A percentile compares a stretch with the other conserved stretches of the same genome.
These are phyloP conservation scores for Maniola jurtina DNA, from an alignment of 1,140 invertebrate species.

Conservation along the genomic window DNA sequence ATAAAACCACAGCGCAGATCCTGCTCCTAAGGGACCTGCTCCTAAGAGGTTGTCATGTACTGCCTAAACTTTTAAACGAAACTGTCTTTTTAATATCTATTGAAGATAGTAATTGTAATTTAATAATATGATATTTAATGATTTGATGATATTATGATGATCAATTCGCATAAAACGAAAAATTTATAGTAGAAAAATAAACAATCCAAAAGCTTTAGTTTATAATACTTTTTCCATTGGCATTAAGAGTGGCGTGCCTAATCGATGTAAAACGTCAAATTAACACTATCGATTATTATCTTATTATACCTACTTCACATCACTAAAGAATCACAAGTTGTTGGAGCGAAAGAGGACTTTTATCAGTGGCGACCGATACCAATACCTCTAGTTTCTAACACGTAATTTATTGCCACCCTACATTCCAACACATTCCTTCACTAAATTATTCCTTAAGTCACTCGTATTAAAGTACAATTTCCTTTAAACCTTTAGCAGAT, in stretches of 20 bases:
- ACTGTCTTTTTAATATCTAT: no score
- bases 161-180: background rate
- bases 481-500: background rate
- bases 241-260: no score
- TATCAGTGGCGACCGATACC: slow-evolving; percentile 70
- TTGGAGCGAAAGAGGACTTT: slow-evolving; percentile 65
- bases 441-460: slow-evolving; percentile 8
- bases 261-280: no score
- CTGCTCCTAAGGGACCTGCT: no score
- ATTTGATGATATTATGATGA: no score
- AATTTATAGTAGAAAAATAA: background rate
- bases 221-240: no score
- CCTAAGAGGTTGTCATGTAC: no score
- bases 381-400: slow-evolving; percentile 61
- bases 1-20: no score
- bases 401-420: slow-evolving; percentile 67
- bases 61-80: no score
- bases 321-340: slow-evolving; percentile 52
- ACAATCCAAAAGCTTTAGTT: background rate
- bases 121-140: no score
- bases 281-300: no score
- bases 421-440: background rate
- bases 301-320: slow-evolving; percentile 18
- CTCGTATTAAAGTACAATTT: slow-evolving; percentile 20
- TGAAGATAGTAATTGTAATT: no score